Percentiles rank a stretch among this genome's conserved stretches.
Evolutionary conservation across 1,140 invertebrate genomes (phyloP).

Genomic region (Euura saliciscinereae): DNA sequence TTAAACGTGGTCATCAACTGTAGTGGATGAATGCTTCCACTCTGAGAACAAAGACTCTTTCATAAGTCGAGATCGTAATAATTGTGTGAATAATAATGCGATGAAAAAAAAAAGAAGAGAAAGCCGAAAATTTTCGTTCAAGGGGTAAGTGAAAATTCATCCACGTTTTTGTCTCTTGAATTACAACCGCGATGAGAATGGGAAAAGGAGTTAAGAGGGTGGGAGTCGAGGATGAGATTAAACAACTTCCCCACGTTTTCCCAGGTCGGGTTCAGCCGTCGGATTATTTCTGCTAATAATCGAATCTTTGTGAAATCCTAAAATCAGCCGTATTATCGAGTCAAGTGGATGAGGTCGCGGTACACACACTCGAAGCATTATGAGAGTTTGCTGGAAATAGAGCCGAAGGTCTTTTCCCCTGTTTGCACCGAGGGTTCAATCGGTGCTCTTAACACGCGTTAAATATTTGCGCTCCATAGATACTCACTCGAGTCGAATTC

Average conservation of each 20-base stretch:
- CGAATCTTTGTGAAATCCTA: neutral
- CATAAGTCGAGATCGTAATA: neutral
- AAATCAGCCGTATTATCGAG: neutral
- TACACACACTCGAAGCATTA: neutral
- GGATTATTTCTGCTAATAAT: too few relatives aligned
- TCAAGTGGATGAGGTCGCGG: neutral
- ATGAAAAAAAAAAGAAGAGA: too few relatives aligned
- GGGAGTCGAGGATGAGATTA: neutral
- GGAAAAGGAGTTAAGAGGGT: neutral
- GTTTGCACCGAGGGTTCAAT: too few relatives aligned
- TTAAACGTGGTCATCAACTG: too few relatives aligned
- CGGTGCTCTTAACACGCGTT: neutral
- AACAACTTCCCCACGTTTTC: neutral
- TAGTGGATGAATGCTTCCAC: too few relatives aligned
- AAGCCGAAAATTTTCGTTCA: too few relatives aligned
- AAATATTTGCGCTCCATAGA: constrained; percentile 3
- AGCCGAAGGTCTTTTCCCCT: neutral
- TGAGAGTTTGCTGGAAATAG: neutral
- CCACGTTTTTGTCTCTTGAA: too few relatives aligned
- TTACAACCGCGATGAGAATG: too few relatives aligned
- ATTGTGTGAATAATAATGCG: constrained; percentile 2
- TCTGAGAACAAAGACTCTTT: too few relatives aligned
- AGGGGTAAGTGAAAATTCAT: too few relatives aligned
- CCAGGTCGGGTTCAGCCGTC: neutral
- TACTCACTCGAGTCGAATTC: neutral